Evolutionary conservation across 2,888 invertebrate species (phyloP).

Genomic region (Rhaphigaster nebulosa): DNA sequence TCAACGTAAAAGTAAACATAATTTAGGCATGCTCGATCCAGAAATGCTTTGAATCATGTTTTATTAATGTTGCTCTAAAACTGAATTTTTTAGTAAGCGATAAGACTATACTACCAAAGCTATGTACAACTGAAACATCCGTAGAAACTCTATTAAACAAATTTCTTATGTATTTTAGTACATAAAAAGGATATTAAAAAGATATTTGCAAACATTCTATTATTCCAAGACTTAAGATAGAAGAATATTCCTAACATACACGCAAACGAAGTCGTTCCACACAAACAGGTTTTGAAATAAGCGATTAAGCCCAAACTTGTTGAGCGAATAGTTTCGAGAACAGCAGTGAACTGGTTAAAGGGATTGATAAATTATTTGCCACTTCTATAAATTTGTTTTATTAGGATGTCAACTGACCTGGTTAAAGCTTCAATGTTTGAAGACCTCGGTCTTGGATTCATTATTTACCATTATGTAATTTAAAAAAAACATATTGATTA

Average conservation of each 20-base stretch:
- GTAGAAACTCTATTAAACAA: neutral
- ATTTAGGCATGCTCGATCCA: too few relatives aligned
- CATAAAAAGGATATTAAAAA: neutral
- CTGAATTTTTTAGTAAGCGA: too few relatives aligned
- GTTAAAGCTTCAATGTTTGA: neutral
- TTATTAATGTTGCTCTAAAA: too few relatives aligned
- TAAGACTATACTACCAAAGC: too few relatives aligned
- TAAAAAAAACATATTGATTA: too few relatives aligned
- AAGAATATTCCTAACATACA: neutral
- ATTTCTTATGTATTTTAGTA: neutral
- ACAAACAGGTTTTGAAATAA: neutral
- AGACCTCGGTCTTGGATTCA: neutral
- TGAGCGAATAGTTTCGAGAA: neutral
- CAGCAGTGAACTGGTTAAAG: neutral
- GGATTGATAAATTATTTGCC: too few relatives aligned
- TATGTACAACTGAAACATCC: neutral
- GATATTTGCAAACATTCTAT: neutral
- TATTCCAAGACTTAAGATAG: neutral
- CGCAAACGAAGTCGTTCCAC: neutral
- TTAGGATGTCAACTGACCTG: too few relatives aligned
- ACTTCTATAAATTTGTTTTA: too few relatives aligned
- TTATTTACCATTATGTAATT: too few relatives aligned
- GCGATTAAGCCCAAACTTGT: neutral
- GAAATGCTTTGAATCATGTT: too few relatives aligned
- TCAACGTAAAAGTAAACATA: too few relatives aligned